These are phyloP conservation scores for Periplaneta americana DNA, from an alignment of 1,140 invertebrate species.

Conservation along the genomic window DNA sequence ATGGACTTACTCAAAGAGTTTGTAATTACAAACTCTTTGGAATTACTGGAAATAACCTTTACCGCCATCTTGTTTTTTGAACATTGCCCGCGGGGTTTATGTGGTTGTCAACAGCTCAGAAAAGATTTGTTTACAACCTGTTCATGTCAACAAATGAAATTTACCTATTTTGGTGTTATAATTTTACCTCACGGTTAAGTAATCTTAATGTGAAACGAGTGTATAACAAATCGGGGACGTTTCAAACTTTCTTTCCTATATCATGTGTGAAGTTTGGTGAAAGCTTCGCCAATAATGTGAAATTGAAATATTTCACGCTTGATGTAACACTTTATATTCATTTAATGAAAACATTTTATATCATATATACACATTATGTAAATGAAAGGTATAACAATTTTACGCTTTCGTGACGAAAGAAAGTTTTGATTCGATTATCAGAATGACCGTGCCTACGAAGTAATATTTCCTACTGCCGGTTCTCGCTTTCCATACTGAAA, in stretches of 20 bases:
- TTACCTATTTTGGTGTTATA: too few relatives aligned
- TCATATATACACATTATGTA: not conserved
- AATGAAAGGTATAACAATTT: not conserved
- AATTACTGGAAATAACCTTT: too few relatives aligned
- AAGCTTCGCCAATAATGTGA: not conserved
- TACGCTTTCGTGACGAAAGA: not conserved
- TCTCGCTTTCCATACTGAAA: too few relatives aligned
- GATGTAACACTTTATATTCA: not conserved
- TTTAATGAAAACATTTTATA: not conserved
- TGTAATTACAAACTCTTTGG: too few relatives aligned
- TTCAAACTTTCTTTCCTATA: not conserved
- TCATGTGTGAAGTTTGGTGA: not conserved
- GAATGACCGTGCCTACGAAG: not conserved
- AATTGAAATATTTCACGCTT: not conserved
- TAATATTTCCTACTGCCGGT: too few relatives aligned
- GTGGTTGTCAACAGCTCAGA: too few relatives aligned
- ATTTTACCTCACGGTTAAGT: not conserved
- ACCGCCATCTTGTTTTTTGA: too few relatives aligned
- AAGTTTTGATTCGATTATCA: not conserved
- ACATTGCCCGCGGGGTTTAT: too few relatives aligned
- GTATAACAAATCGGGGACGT: not conserved
- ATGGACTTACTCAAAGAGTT: too few relatives aligned
- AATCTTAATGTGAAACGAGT: not conserved
- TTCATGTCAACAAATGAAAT: too few relatives aligned
- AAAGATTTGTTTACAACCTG: too few relatives aligned